Evolutionary conservation across 2,113 vertebrate genomes (phyloP).

Genomic region (Tachycineta bicolor): DNA sequence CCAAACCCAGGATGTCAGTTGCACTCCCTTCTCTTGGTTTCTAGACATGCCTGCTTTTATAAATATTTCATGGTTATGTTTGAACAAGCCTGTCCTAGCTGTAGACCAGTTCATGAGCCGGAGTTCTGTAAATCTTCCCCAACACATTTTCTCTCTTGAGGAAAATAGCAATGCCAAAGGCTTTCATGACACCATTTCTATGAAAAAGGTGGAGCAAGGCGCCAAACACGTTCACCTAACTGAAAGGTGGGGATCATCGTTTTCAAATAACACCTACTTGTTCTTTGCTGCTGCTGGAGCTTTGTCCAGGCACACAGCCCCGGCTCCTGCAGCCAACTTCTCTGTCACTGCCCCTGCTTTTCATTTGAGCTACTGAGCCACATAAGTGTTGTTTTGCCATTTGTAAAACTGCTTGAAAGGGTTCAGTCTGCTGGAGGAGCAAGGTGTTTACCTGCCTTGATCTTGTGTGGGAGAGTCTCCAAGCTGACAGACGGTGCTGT

Average conservation of each 20-base stretch:
- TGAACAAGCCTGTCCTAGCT: not conserved
- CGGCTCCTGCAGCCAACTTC: not conserved
- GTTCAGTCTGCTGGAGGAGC: not conserved
- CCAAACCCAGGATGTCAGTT: not conserved
- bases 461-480: conserved; percentile 26
- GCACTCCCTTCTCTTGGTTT: not conserved
- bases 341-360: not conserved
- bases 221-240: not conserved
- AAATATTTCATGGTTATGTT: not conserved
- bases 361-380: not conserved
- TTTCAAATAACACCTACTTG: not conserved
- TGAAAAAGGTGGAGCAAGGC: not conserved
- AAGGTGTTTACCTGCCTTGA: conserved; percentile 25
- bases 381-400: not conserved
- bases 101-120: not conserved
- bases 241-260: not conserved
- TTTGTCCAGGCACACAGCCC: not conserved
- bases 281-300: not conserved
- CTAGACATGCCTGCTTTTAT: not conserved
- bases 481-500: conserved; percentile 26
- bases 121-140: not conserved
- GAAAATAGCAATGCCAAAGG: accelerated
- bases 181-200: not conserved
- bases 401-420: conserved; percentile 24
- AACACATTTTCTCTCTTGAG: not conserved